These are phyloP conservation scores for Linnaemya tessellans DNA, from an alignment of 2,888 invertebrate genomes.

Conservation along the genomic window DNA sequence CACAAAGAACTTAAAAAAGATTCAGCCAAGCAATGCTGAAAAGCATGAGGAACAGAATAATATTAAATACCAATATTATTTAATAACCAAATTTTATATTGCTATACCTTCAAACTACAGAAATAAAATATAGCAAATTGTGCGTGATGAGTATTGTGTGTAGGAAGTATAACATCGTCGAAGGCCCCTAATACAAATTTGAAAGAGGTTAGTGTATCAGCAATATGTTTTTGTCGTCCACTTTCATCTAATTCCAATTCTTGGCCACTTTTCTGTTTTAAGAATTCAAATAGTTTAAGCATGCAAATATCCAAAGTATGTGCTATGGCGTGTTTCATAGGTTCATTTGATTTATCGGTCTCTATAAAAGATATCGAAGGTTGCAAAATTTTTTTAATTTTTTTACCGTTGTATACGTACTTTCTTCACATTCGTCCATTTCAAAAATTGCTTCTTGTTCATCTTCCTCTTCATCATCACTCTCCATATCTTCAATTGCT, in stretches of 20 bases:
- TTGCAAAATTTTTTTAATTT: background rate
- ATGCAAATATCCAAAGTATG: constrained; percentile 91
- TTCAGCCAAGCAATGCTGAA: constrained; percentile 82
- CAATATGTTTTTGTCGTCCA: constrained; percentile 85
- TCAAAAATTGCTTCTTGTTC: constrained; percentile 80
- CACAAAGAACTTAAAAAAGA: constrained; percentile 89
- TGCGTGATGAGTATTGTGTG: constrained; percentile 91
- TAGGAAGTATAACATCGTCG: constrained; percentile 91
- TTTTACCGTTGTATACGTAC: constrained; percentile 43
- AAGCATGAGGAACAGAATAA: background rate
- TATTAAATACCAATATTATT: background rate
- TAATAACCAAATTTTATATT: background rate
- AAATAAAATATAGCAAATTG: constrained; percentile 91
- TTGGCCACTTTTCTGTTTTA: constrained; percentile 81
- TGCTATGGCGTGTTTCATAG: constrained; percentile 85
- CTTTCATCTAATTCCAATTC: constrained; percentile 64
- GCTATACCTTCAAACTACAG: constrained; percentile 86
- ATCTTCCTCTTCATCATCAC: constrained; percentile 84
- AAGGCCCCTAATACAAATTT: constrained; percentile 88
- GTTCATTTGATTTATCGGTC: constrained; percentile 39
- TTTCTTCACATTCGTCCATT: constrained; percentile 78
- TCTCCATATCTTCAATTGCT: constrained; percentile 85
- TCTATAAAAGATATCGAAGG: constrained; percentile 10
- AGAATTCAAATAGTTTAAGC: constrained; percentile 88
- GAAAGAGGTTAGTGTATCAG: constrained; percentile 80